phyloP scores from a whole-genome alignment of 2,888 invertebrate genomes.

The Eupeodes luniger region DNA sequence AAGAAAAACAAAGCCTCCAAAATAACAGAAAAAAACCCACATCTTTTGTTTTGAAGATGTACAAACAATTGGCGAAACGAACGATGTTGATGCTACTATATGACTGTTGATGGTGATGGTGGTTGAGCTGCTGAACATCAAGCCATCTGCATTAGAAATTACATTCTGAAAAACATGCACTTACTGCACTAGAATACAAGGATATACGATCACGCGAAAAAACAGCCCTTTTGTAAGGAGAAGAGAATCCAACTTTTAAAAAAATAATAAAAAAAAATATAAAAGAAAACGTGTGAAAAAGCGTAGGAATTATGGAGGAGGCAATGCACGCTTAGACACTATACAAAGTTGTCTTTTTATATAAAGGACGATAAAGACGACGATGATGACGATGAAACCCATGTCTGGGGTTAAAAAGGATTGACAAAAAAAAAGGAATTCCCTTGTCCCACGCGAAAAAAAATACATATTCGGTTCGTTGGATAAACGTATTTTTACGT shows the following conservation, averaged over 20 bases:
- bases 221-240: slow-evolving; percentile 45
- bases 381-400: background rate
- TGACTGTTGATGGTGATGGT: slow-evolving; percentile 4
- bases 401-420: slow-evolving; percentile 50
- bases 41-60: slow-evolving; percentile 61
- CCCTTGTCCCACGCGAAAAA: slow-evolving; percentile 31
- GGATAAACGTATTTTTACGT: background rate
- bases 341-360: slow-evolving; percentile 33
- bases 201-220: slow-evolving; percentile 6
- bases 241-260: slow-evolving; percentile 20
- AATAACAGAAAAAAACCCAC: background rate
- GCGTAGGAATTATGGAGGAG: slow-evolving; percentile 54
- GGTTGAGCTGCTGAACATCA: slow-evolving; percentile 25
- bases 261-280: slow-evolving; percentile 44
- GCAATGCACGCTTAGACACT: slow-evolving; percentile 62
- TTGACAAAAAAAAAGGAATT: slow-evolving; percentile 31
- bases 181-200: slow-evolving; percentile 29
- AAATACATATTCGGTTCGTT: slow-evolving; percentile 41
- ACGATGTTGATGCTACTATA: background rate
- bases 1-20: slow-evolving; percentile 43
- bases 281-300: slow-evolving; percentile 71
- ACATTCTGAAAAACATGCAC: slow-evolving; percentile 47
- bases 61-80: slow-evolving; percentile 48
- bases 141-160: slow-evolving; percentile 42
- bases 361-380: background rate